A percentile compares a stretch with the other conserved stretches of the same genome.
Evolutionary conservation across 2,888 invertebrate species (phyloP).

Genomic region (Acleris emargana): DNA sequence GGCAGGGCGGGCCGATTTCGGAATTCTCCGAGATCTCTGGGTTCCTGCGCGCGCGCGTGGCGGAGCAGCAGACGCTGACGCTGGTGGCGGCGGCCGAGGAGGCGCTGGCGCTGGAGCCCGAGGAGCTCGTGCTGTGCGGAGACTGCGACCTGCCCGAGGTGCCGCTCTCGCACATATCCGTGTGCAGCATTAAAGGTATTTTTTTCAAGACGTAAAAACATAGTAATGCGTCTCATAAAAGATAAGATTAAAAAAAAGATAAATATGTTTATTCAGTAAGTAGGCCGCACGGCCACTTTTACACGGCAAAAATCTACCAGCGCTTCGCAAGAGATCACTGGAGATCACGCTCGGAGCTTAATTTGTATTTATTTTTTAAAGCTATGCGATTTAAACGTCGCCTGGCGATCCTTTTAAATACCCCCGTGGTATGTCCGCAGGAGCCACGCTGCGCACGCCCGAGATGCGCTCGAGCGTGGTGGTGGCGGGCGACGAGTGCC

Average conservation of each 20-base stretch:
- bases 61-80: constrained; percentile 58
- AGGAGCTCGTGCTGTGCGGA: constrained; percentile 68
- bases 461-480: constrained; percentile 72
- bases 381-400: neutral
- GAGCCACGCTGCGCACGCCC: constrained; percentile 57
- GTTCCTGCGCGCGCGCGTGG: constrained; percentile 56
- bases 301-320: no score
- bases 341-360: no score
- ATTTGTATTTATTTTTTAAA: no score
- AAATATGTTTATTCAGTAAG: no score
- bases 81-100: constrained; percentile 70
- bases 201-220: no score
- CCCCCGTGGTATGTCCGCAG: constrained; percentile 44
- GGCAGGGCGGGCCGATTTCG: constrained; percentile 69
- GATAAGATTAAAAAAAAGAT: no score
- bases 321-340: no score
- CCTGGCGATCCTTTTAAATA: neutral
- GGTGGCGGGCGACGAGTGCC: constrained; percentile 62
- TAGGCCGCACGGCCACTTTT: no score
- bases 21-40: constrained; percentile 66
- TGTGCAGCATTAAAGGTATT: constrained; percentile 68
- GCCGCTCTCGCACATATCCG: constrained; percentile 64
- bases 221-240: no score
- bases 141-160: constrained; percentile 68
- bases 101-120: constrained; percentile 64